Conservation (phyloP, 2,113 vertebrate species). For the Onychostoma macrolepis region DNA sequence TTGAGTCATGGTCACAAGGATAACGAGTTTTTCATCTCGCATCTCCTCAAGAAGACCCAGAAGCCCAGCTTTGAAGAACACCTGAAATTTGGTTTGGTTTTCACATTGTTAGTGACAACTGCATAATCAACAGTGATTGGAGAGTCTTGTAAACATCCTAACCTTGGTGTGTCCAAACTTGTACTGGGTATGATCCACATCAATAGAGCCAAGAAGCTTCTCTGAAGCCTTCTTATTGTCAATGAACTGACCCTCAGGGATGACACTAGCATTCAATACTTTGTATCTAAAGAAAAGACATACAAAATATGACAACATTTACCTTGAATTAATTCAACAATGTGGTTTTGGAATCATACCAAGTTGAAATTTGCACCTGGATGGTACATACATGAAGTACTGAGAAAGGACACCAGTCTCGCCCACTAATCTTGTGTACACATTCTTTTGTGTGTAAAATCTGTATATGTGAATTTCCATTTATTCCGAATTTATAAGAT, state of each 20-base stretch:
- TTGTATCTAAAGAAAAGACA: conserved; percentile 60
- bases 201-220: conserved; percentile 56
- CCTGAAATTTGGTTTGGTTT: conserved; percentile 60
- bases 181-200: conserved; percentile 57
- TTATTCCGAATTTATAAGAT: background rate
- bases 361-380: background rate
- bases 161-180: conserved; percentile 77
- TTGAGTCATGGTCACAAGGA: conserved; percentile 77
- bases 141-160: background rate
- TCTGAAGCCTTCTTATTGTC: conserved; percentile 60
- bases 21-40: conserved; percentile 90
- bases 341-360: background rate
- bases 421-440: background rate
- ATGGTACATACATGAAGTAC: background rate
- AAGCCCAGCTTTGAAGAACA: conserved; percentile 94
- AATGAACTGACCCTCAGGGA: conserved; percentile 58
- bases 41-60: conserved; percentile 92
- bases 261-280: conserved; percentile 59
- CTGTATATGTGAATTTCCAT: background rate
- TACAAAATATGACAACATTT: background rate
- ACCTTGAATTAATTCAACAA: background rate
- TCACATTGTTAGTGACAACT: background rate
- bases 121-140: background rate
- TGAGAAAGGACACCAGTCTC: background rate
- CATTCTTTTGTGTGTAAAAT: background rate